A percentile compares a stretch with the other conserved stretches of the same genome.
phyloP scores from a whole-genome alignment of 2,113 vertebrate species.

The Sakesphorus luctuosus region DNA sequence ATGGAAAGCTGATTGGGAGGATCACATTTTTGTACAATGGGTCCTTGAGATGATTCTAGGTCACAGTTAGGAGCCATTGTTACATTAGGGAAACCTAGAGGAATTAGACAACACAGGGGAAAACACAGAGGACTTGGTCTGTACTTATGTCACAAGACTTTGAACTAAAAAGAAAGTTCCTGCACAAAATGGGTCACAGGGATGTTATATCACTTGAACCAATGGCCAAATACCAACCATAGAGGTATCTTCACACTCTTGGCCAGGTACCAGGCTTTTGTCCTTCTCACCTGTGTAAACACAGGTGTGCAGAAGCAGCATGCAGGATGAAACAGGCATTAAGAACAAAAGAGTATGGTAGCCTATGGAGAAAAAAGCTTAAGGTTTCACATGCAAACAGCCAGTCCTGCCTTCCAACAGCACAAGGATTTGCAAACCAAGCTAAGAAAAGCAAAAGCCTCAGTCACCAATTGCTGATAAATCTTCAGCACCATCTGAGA shows the following conservation, averaged over 20 bases:
- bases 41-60: conserved; percentile 73
- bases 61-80: conserved; percentile 86
- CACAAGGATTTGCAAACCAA: not conserved
- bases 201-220: not conserved
- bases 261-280: not conserved
- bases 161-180: not conserved
- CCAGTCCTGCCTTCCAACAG: not conserved
- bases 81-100: conserved; percentile 87
- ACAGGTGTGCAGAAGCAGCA: not conserved
- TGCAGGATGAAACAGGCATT: not conserved
- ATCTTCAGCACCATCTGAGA: not conserved
- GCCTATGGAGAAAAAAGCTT: not conserved
- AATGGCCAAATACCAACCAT: not conserved
- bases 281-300: not conserved
- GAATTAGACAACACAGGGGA: conserved; percentile 44
- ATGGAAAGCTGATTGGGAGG: conserved; percentile 77
- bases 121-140: not conserved
- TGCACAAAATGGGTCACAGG: not conserved
- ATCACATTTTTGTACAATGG: conserved; percentile 78
- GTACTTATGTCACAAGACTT: not conserved
- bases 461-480: not conserved
- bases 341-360: not conserved
- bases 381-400: not conserved
- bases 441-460: not conserved
- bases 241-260: not conserved